These are phyloP conservation scores for Pocillopora damicornis DNA, from an alignment of 64 coral and sea anemone genomes.

Conservation along the genomic window DNA sequence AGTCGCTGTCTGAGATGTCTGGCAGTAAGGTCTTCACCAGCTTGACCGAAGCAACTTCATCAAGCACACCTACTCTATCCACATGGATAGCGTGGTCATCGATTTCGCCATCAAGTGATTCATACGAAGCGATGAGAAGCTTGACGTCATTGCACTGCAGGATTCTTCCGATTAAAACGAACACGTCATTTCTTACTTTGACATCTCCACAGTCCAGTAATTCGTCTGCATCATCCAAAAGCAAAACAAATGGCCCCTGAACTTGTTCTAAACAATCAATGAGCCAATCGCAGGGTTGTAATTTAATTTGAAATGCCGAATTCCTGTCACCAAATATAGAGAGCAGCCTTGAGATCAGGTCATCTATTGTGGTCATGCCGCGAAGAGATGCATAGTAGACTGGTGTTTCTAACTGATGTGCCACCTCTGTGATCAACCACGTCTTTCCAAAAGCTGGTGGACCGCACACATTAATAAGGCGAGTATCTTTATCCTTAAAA, in stretches of 20 bases:
- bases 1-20: neutral
- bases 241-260: neutral
- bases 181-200: neutral
- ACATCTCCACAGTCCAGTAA: neutral
- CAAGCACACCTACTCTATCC: neutral
- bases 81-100: neutral
- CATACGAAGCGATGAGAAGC: neutral
- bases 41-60: neutral
- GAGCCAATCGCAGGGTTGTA: neutral
- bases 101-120: neutral
- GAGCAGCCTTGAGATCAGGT: neutral
- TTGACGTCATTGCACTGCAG: neutral
- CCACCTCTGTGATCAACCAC: neutral
- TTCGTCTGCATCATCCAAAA: constrained; percentile 13
- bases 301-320: neutral
- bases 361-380: neutral
- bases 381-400: constrained; percentile 8
- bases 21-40: neutral
- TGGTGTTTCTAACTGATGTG: constrained; percentile 6
- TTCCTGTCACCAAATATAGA: neutral
- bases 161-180: neutral
- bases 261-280: neutral
- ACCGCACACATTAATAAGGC: constrained; percentile 6
- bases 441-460: constrained; percentile 31
- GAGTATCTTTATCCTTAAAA: neutral